Evolutionary conservation across 2,888 invertebrate species (phyloP), one percentile per base, ranked within the genome.

Genomic region (Meghimatium bilineatum): DNA sequence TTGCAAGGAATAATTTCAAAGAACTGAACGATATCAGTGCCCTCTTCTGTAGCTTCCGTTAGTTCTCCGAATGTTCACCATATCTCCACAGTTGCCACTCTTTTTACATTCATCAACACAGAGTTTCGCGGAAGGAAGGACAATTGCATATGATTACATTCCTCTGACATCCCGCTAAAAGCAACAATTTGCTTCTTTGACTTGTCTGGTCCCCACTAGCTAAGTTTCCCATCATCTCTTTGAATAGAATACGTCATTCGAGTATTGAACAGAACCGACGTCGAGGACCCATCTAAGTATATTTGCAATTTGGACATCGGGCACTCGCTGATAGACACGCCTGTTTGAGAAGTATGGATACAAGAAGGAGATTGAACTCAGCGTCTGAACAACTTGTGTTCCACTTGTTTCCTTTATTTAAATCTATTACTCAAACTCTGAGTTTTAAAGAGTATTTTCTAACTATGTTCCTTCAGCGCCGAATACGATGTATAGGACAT

Each of bases 131-230:
- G 75, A 75, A 76, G 78, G n/a, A 67, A 63, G 80, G 74, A 87
- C 86, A 86, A 86, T 86, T 83, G 83, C 83, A 80, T 85, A 85
- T 87, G 87, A 85, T 87, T 85, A 84, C 85, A 80, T 76, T 83
- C 80, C 79, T 76, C 56, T 80, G 84, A 75, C 72, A 56, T 69
- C 82, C 80, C 38, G 75, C 74, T 78, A 78, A 81, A 82, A 82
- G 85, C 82, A 80, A 82, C 84, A 85, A 85, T 86, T 86, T 85
- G 82, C 76, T 78, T 60, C 56, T 82, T 82, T 75, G 76, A 71
- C 72, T 85, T 82, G 77, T 77, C 80, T 56, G 60, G 60, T n/a
- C 60, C 69, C 60, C n/a, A 52, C 69, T 29, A 67, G 82, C 75
- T 80, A 49, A 63, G 74, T 32, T 66, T 44, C 49, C 38, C 56